Base-by-base conservation (phyloP, 2,797 vertebrate species). In the Oreonectes daqikongensis region DNA sequence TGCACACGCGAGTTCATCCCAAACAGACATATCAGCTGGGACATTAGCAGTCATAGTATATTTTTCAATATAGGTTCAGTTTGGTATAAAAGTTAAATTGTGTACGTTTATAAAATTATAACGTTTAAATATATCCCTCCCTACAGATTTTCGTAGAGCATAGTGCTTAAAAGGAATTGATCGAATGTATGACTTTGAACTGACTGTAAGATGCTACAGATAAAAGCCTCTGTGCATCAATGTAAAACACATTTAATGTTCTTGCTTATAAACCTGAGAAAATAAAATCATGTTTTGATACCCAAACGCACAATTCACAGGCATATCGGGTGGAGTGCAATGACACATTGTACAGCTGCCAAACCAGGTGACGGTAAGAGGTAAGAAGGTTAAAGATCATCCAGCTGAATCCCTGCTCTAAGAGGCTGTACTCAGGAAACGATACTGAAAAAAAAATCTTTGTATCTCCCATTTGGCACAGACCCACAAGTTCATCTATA, bases 361-460 rank as follows among this genome's bases (percentile, higher is more conserved):
- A 77, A 72, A 28, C 35, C 76, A 81, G 83, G 79, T 83, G 67
- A 78, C 44, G 35, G 30, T 57, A 46, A 72, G 6, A 77, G 77
- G 71, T 80, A 81, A 78, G 38, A 38, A 75, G 59, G 26, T 79
- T 24, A 83, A 79, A 75, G 79, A 40, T 72, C 73, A 69, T 7
- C 59, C 79, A 79, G 69, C 74, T 75, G 71, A 75, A 81, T 64
- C 73, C 28, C 32, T 4, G 2, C 9, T 35, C 52, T 67, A n/a
- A 59, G 46, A n/a, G 42, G 52, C n/a, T 50, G 46, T 69, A 46
- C 24, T 78, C 46, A 67, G 77, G 61, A 80, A 83, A 80, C 28
- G 12, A 79, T 72, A 65, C 53, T 32, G 32, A 42, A 71, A 75
- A 75, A n/a, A 74, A 78, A 40, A 14, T 17, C 26, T 65, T 42